These are phyloP conservation scores for Macquaria australasica DNA, from an alignment of 2,113 vertebrate species.

Conservation along the genomic window DNA sequence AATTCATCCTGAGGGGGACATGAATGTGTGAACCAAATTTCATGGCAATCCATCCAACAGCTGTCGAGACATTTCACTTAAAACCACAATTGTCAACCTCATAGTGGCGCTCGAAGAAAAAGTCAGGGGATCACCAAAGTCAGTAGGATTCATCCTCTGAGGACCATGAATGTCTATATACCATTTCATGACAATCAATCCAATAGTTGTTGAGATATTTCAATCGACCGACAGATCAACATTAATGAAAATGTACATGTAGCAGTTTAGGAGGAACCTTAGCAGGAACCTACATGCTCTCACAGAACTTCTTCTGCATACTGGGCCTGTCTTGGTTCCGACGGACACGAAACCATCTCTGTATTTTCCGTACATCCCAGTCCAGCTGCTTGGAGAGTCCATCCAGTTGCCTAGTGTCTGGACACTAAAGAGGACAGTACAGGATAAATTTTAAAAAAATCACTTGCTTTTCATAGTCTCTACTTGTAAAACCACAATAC, in stretches of 20 bases:
- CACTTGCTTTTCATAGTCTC: neutral
- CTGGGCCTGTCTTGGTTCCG: conserved; percentile 95
- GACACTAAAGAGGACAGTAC: conserved; percentile 81
- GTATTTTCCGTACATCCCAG: conserved; percentile 94
- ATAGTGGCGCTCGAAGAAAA: too few species aligned
- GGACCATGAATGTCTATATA: neutral
- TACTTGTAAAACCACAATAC: conserved; percentile 23
- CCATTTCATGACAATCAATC: too few species aligned
- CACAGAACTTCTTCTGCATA: conserved; percentile 91
- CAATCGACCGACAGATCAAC: too few species aligned
- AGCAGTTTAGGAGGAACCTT: conserved; percentile 65
- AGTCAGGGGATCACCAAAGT: too few species aligned
- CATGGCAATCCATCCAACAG: neutral
- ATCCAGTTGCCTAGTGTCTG: conserved; percentile 90
- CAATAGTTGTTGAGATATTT: neutral
- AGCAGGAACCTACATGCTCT: conserved; percentile 92
- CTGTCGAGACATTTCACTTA: neutral
- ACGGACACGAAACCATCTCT: conserved; percentile 95
- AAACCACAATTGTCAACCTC: neutral
- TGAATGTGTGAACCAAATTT: neutral
- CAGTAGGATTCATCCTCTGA: neutral
- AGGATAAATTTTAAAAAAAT: neutral
- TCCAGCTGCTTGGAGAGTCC: conserved; percentile 96
- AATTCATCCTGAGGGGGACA: neutral
- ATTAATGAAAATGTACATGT: neutral